phyloP scores from a whole-genome alignment of 2,888 invertebrate genomes.

The Phania funesta region DNA sequence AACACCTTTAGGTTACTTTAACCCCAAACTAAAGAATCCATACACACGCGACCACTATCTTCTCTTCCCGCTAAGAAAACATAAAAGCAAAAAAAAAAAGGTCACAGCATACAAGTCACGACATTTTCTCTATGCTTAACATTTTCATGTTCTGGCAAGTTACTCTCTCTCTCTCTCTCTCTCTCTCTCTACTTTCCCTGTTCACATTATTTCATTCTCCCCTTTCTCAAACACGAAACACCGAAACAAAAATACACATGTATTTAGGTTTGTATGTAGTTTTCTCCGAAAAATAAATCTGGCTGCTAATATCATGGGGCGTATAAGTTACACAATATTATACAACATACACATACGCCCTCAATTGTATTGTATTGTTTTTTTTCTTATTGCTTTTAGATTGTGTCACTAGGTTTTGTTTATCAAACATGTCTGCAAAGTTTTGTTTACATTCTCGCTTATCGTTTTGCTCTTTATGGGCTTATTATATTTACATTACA shows the following conservation, averaged over 20 bases:
- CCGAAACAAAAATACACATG: neutral
- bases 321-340: constrained; percentile 56
- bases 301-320: constrained; percentile 20
- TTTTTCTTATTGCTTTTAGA: constrained; percentile 14
- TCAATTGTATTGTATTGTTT: neutral
- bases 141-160: neutral
- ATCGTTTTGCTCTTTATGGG: neutral
- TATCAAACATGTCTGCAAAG: constrained; percentile 9
- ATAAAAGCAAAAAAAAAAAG: constrained; percentile 16
- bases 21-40: constrained; percentile 18
- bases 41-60: neutral
- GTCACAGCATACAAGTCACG: neutral
- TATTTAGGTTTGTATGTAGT: too few species aligned
- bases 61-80: neutral
- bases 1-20: constrained; percentile 39
- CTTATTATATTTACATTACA: neutral
- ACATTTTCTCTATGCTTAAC: neutral
- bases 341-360: constrained; percentile 38
- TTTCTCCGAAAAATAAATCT: neutral
- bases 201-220: neutral
- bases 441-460: constrained; percentile 13
- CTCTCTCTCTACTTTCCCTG: neutral
- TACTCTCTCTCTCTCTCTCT: too few species aligned
- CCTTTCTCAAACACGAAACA: neutral
- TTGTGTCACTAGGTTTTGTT: constrained; percentile 52